A percentile compares a stretch with the other conserved stretches of the same genome.
Evolutionary conservation across 2,113 vertebrate species (phyloP).

Genomic region (Ciconia maguari): DNA sequence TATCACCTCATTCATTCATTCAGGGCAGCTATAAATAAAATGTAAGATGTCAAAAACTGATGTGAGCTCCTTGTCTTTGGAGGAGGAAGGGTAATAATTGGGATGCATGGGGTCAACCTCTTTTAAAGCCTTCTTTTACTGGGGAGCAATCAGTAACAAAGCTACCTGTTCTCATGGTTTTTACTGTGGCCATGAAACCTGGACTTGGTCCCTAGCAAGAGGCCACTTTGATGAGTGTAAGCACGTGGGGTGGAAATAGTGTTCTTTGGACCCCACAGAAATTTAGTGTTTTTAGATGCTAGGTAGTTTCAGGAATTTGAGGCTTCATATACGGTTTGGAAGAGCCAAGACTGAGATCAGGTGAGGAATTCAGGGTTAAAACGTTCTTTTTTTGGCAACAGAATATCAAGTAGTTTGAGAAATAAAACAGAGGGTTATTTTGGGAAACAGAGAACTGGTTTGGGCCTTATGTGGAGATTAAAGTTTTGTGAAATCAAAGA

Average conservation of each 20-base stretch:
- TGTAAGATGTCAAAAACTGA: not conserved
- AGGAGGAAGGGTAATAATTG: not conserved
- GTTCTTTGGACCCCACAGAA: conserved; percentile 22
- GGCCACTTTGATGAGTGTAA: not conserved
- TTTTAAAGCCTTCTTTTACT: not conserved
- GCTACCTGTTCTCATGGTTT: conserved; percentile 8
- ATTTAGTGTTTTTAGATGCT: not conserved
- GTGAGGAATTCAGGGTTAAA: not conserved
- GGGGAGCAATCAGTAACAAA: not conserved
- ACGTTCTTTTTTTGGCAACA: not conserved
- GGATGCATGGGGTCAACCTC: not conserved
- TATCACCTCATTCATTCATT: not conserved
- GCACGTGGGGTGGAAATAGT: not conserved
- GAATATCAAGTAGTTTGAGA: not conserved
- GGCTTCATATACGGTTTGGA: not conserved
- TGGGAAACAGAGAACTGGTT: not conserved
- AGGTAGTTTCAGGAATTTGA: not conserved
- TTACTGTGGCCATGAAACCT: not conserved
- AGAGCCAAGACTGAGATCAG: not conserved
- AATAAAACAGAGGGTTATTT: not conserved
- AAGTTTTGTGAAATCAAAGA: conserved; percentile 7
- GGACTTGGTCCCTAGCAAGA: not conserved
- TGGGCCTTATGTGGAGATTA: not conserved
- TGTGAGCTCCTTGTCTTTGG: conserved; percentile 5
- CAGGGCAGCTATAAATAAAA: not conserved